Conservation (phyloP, 2,797 vertebrate genomes). For the Varecia variegata region DNA sequence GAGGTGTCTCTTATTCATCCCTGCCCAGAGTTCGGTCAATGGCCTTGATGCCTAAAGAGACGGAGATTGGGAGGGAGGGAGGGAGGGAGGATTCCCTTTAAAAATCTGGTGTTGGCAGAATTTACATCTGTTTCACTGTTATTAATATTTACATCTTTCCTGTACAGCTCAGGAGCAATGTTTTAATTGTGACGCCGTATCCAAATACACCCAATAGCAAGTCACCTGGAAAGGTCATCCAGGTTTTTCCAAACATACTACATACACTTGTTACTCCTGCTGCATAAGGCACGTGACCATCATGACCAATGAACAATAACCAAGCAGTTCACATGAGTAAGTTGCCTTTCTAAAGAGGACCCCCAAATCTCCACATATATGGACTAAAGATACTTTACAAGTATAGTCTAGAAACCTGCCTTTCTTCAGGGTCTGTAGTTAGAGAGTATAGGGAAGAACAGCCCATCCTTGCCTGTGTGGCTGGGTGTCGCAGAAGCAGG, state of each 20-base stretch:
- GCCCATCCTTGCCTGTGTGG: background rate
- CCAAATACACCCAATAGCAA: background rate
- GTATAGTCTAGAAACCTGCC: background rate
- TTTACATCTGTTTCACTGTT: background rate
- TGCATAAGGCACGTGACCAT: background rate
- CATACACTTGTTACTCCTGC: background rate
- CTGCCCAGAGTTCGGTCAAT: background rate
- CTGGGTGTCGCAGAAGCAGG: background rate
- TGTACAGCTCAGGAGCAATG: background rate
- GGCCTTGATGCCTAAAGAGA: background rate
- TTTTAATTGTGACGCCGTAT: background rate
- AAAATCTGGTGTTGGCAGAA: background rate
- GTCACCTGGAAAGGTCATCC: background rate
- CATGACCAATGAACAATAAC: background rate
- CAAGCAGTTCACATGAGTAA: background rate
- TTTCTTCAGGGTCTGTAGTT: background rate
- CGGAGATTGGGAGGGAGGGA: accelerated
- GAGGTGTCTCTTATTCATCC: background rate
- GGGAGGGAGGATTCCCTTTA: background rate
- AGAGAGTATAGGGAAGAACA: background rate
- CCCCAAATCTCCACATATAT: background rate
- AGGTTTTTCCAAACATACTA: background rate
- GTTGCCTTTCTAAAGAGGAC: background rate
- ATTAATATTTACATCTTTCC: background rate
- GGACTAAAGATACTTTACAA: background rate